Evolutionary conservation across 2,888 invertebrate species (phyloP), one percentile per base, ranked within the genome.

Genomic region (Endomychus coccineus): DNA sequence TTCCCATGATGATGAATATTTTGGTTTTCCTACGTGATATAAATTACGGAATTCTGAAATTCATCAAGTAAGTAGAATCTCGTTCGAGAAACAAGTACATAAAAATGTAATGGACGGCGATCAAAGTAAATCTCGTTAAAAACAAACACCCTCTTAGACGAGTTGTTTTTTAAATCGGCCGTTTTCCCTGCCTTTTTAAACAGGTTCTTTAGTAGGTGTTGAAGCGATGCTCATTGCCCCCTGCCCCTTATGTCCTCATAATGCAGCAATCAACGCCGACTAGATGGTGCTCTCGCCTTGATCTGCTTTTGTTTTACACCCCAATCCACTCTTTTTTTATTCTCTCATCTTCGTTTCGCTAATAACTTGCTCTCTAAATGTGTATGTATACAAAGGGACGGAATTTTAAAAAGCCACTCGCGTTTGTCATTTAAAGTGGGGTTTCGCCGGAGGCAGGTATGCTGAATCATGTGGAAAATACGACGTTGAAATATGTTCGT

Each of bases 81-180:
- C n/a, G n/a, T n/a, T n/a, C n/a, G n/a, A n/a, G n/a, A n/a, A n/a
- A n/a, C n/a, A n/a, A n/a, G n/a, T n/a, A n/a, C n/a, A n/a, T n/a
- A n/a, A n/a, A n/a, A n/a, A n/a, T n/a, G n/a, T n/a, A n/a, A n/a
- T n/a, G n/a, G n/a, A n/a, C 57, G 55, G 53, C 54, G 59, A 60
- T 61, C 58, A 53, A 51, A 54, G 53, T 43, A 58, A 63, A 62
- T 61, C 64, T 64, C 64, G 64, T 64, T 64, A 64, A 63, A 60
- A 61, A 61, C 59, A 63, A 63, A 62, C 61, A 59, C 64, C 62
- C 62, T 58, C 59, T 60, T 57, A 58, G 58, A 53, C 50, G 54
- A 51, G 58, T 59, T 61, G 58, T 62, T 61, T 52, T 59, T 48
- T 55, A 55, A 61, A 61, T 61, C 59, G 56, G 51, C 48, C 49